A percentile compares a stretch with the other conserved stretches of the same genome.
These are phyloP conservation scores for Drosophila leontia DNA, from an alignment of 1,140 invertebrate species.

Conservation along the genomic window DNA sequence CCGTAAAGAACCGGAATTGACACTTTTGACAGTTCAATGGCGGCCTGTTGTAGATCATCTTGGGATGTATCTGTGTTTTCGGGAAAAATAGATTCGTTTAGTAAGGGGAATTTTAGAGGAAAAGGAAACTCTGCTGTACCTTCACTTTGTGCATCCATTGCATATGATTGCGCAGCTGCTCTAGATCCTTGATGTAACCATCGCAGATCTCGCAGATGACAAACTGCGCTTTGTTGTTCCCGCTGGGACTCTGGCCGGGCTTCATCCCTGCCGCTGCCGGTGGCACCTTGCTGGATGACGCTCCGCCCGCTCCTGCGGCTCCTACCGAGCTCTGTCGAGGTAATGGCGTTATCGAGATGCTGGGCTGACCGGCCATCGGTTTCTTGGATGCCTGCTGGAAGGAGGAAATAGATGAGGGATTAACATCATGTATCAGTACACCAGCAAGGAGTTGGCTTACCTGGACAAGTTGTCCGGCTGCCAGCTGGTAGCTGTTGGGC, in stretches of 20 bases:
- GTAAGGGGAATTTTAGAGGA: background rate
- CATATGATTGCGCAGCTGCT: slow-evolving; percentile 97
- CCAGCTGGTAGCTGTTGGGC: slow-evolving; percentile 81
- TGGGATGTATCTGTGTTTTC: slow-evolving; percentile 91
- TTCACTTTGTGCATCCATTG: slow-evolving; percentile 98
- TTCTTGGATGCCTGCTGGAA: slow-evolving; percentile 82
- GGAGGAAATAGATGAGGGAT: background rate
- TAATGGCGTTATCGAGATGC: slow-evolving; percentile 95
- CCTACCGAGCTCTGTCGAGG: slow-evolving; percentile 88
- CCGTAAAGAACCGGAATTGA: slow-evolving; percentile 92
- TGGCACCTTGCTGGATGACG: slow-evolving; percentile 85
- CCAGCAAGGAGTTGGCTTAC: slow-evolving; percentile 21
- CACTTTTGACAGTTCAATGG: slow-evolving; percentile 98
- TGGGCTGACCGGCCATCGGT: slow-evolving; percentile 88
- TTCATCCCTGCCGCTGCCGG: slow-evolving; percentile 85
- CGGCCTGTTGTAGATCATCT: slow-evolving; percentile 97
- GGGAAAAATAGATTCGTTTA: background rate
- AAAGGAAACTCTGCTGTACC: slow-evolving; percentile 63
- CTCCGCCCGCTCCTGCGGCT: slow-evolving; percentile 38
- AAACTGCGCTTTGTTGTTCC: slow-evolving; percentile 91
- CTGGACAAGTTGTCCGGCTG: slow-evolving; percentile 79
- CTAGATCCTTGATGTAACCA: slow-evolving; percentile 97
- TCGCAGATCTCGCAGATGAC: slow-evolving; percentile 98
- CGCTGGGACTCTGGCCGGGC: slow-evolving; percentile 81
- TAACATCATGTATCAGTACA: background rate